Conservation (phyloP, 2,888 invertebrate genomes). For the Melanargia galathea region DNA sequence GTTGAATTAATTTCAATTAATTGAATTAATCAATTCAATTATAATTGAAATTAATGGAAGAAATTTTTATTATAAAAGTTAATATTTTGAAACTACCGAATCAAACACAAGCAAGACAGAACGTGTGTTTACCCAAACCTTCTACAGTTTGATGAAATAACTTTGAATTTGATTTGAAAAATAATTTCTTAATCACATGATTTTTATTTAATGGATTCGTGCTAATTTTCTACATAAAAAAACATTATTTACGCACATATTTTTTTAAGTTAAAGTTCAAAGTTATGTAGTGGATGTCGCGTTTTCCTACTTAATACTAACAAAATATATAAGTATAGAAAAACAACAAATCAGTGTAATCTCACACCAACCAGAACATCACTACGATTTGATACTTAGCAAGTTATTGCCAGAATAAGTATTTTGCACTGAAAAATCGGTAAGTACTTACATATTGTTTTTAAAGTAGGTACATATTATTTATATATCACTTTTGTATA, state of each 20-base stretch:
- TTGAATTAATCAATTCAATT: not conserved
- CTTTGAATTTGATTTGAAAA: constrained; percentile 12
- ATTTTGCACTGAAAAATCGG: not conserved
- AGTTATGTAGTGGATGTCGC: not conserved
- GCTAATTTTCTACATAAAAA: not conserved
- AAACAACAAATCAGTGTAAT: not conserved
- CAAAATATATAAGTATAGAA: not conserved
- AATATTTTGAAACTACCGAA: not conserved
- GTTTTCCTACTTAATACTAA: not conserved
- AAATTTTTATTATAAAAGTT: not conserved
- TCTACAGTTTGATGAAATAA: not conserved
- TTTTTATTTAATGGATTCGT: too few species aligned
- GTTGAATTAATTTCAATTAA: not conserved
- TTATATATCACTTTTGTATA: not conserved
- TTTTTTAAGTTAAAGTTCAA: constrained; percentile 3
- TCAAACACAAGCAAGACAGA: not conserved
- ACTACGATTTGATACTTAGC: not conserved
- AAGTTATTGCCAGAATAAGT: not conserved
- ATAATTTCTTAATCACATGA: too few species aligned
- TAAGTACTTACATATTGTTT: constrained; percentile 1
- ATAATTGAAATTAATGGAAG: not conserved
- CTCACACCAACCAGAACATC: not conserved
- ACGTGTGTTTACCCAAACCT: not conserved
- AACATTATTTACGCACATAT: too few species aligned
- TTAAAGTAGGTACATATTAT: not conserved